phyloP scores from a whole-genome alignment of 2,888 invertebrate genomes.

The Syrphus vitripennis region DNA sequence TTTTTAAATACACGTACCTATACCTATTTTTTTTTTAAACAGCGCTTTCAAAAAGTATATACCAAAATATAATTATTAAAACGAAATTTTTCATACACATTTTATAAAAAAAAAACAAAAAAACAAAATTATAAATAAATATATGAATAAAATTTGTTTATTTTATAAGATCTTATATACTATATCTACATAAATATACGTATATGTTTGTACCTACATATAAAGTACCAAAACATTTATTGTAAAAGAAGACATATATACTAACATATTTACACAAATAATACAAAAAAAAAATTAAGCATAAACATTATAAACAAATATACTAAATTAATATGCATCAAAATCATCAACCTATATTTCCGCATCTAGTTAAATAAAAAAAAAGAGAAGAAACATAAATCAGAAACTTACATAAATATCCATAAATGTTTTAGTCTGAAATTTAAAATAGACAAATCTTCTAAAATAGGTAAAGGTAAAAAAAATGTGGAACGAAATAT shows the following conservation, averaged over 20 bases:
- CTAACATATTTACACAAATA: slow-evolving; percentile 53
- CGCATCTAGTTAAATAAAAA: slow-evolving; percentile 5
- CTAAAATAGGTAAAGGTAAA: neutral
- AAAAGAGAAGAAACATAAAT: too few relatives aligned
- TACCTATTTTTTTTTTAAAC: neutral
- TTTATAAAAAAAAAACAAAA: slow-evolving; percentile 16
- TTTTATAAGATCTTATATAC: slow-evolving; percentile 43
- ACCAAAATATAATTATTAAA: too few relatives aligned
- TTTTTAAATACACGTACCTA: neutral
- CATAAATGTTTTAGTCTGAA: neutral
- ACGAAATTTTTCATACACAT: slow-evolving; percentile 26
- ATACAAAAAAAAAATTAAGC: neutral
- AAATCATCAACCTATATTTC: neutral
- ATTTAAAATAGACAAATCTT: neutral
- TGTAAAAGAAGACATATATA: slow-evolving; percentile 45
- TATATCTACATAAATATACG: slow-evolving; percentile 50
- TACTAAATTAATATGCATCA: neutral
- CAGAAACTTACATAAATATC: neutral
- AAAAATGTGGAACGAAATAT: neutral
- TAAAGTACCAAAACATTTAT: slow-evolving; percentile 50
- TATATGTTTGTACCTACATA: slow-evolving; percentile 41
- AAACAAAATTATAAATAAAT: neutral
- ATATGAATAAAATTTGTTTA: slow-evolving; percentile 16
- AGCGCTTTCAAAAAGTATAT: neutral
- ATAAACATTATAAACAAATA: slow-evolving; percentile 16